phyloP scores from a whole-genome alignment of 2,113 vertebrate species.

The Poicephalus meyeri region DNA sequence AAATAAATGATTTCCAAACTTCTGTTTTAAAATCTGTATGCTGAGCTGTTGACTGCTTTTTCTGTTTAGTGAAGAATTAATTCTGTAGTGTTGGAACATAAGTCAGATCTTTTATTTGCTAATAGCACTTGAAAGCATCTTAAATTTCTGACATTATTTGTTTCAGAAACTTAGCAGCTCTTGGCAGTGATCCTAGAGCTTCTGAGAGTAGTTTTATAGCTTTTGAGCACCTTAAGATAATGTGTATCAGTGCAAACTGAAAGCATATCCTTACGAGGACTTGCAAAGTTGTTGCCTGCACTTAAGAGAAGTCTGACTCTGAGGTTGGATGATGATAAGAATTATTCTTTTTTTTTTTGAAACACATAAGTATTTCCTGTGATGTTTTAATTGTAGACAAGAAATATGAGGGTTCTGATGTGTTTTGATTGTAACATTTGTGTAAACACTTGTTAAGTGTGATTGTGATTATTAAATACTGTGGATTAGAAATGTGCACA shows the following conservation, averaged over 20 bases:
- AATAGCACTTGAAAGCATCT: not conserved
- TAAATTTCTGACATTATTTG: not conserved
- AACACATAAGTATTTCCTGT: not conserved
- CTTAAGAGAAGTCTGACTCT: not conserved
- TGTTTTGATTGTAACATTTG: not conserved
- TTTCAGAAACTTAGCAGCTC: not conserved
- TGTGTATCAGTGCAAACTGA: not conserved
- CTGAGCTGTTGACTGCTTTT: not conserved
- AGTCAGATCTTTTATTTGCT: not conserved
- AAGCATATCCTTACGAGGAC: not conserved
- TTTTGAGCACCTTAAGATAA: constrained; percentile 1
- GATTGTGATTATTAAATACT: not conserved
- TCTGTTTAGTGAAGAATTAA: not conserved
- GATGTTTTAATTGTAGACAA: not conserved
- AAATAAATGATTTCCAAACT: not conserved
- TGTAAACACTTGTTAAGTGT: not conserved
- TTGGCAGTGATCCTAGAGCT: not conserved
- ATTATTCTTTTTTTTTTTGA: not conserved
- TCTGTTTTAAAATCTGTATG: not conserved
- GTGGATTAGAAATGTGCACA: not conserved
- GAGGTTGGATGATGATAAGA: not conserved
- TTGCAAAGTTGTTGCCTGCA: not conserved
- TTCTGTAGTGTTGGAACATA: not conserved
- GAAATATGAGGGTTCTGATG: not conserved
- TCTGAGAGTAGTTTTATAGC: not conserved